Evolutionary conservation across 2,113 vertebrate genomes (phyloP), one percentile per base, ranked within the genome.

Genomic region (Candoia aspera): DNA sequence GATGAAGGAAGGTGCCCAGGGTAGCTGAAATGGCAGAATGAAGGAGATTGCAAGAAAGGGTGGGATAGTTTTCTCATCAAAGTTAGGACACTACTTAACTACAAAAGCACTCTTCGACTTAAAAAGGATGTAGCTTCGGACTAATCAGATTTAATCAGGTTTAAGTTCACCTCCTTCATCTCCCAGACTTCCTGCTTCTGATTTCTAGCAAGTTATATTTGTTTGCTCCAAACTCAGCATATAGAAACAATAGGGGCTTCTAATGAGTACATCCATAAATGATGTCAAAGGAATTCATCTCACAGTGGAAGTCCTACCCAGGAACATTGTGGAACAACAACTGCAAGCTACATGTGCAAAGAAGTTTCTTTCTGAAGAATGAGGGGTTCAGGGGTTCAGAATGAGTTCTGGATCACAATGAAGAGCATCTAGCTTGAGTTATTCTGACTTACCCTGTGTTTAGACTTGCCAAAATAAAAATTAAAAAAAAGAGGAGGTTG

Each of bases 61-160:
- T 21, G 57, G 57, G 17, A 94, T 94, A 95, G 95, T 94, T 96
- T 19, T 58, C 95, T 94, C 95, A 60, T 2, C 2, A 55, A 95
- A 94, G 97, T 96, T 91, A 95, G 94, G 96, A 97, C 93, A 13
- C 95, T 95, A 93, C 89, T 96, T 97, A 37, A 95, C 96, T 95
- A 96, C 96, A 95, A 96, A 96, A 55, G 68, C 58, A 92, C 84
- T 21, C 87, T 42, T 97, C 96, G 94, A 96, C 95, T 95, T 59
- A 26, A 95, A 97, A 97, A 96, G 96, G 96, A 97, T 97, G 96
- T 94, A 92, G 96, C 97, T 95, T 96, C 91, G 64, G 1, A 90
- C 95, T 97, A 96, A 97, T 97, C 96, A 95, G 42, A 42, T 96
- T 96, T 96, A 97, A 97, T 97, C 93, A 97, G 96, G 97, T 97